Base-by-base conservation (phyloP, 2,888 invertebrate genomes). In the Dyspetes luteomarginatus region DNA sequence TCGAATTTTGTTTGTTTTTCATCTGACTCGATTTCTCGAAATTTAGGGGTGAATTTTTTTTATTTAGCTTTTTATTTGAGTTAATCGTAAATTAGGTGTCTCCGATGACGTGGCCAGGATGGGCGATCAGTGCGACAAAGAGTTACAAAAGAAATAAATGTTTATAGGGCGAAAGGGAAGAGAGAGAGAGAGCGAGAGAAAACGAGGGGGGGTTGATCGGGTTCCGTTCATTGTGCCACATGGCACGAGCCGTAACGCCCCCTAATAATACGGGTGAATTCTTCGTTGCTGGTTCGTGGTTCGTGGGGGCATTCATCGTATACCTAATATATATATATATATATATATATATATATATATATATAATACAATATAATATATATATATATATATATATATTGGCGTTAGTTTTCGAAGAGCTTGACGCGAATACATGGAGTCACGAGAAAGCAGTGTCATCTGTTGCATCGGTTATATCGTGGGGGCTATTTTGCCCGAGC, bases 391-490 rank as follows among this genome's bases (percentile, higher is more conserved):
- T 58, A 30, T n/a, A 36, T 19, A 65, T 62, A 50, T 55, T 78
- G 62, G 73, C 50, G 72, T 71, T 45, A 62, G 64, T 41, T n/a
- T n/a, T 15, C 52, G 73, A 26, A 75, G 50, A 82, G 71, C 55
- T 74, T 65, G 80, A 55, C 73, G 69, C 56, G 64, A 67, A 55
- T 30, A 72, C 74, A 75, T n/a, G 82, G 79, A 85, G 84, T 83
- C 83, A 83, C 82, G 83, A 86, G 82, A 86, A 87, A 85, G 84
- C 83, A 84, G 89, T 89, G 89, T 89, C 89, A 89, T 89, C 89
- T 89, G 89, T 89, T 89, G 89, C 89, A 89, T 89, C 89, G 89
- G 89, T 89, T 89, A 86, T 81, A 69, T 80, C 69, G 82, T 78
- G 48, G 22, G 19, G 30, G 28, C 26, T 17, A 69, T 65, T 68